Conservation (phyloP, 2,888 invertebrate genomes). For the Agapostemon virescens region DNA sequence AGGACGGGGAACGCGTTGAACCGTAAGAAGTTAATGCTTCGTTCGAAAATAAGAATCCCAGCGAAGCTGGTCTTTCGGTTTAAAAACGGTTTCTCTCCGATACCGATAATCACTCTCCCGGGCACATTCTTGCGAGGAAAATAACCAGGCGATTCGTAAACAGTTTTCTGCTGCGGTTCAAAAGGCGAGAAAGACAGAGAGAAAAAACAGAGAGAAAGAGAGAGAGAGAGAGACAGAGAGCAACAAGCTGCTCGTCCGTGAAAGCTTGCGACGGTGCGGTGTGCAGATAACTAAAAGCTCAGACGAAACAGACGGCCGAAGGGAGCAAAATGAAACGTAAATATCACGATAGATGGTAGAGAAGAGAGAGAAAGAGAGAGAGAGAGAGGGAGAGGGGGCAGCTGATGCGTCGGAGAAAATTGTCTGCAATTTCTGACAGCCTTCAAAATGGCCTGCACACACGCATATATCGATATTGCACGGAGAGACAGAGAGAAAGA, state of each 20-base stretch:
- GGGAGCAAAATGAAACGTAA: conserved; percentile 13
- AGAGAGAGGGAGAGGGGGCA: neutral
- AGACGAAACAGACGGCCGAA: conserved; percentile 10
- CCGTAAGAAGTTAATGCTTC: no score
- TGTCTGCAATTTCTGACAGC: conserved; percentile 51
- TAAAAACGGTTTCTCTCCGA: no score
- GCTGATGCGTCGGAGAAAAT: conserved; percentile 39
- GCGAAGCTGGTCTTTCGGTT: no score
- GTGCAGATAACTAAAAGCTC: neutral
- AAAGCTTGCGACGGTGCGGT: neutral
- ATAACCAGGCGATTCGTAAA: neutral
- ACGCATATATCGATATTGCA: conserved; percentile 54
- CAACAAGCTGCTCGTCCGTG: neutral
- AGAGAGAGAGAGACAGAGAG: neutral
- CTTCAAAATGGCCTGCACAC: conserved; percentile 39
- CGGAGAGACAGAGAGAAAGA: neutral
- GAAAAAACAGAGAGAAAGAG: no score
- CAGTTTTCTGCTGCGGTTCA: neutral
- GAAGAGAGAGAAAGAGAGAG: neutral
- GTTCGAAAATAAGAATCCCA: no score
- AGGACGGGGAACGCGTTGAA: no score
- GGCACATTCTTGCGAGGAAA: neutral
- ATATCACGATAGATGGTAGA: conserved; percentile 26
- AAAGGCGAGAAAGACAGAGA: no score
- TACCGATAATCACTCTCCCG: neutral